Evolutionary conservation across 2,888 invertebrate species (phyloP).

Genomic region (Pharmacophagus antenor): DNA sequence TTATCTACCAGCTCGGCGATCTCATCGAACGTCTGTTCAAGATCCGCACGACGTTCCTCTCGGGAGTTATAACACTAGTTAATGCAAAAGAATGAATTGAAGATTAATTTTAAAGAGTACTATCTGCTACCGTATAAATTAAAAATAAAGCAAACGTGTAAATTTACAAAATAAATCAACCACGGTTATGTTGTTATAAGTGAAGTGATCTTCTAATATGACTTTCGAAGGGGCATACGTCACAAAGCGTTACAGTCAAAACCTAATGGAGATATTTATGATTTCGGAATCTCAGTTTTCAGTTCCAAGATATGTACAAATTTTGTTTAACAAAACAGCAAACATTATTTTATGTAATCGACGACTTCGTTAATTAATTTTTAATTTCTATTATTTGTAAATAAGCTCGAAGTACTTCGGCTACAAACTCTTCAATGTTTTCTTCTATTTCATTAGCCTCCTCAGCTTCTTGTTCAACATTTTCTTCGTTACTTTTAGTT

Average conservation of each 20-base stretch:
- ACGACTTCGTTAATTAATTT: not conserved
- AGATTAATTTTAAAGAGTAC: not conserved
- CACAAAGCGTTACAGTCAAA: no score
- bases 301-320: no score
- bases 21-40: conserved; percentile 54
- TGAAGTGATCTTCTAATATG: no score
- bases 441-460: conserved; percentile 17
- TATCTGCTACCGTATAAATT: not conserved
- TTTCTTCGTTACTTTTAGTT: conserved; percentile 29
- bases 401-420: conserved; percentile 45
- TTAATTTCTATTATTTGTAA: not conserved
- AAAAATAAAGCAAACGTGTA: no score
- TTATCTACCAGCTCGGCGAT: conserved; percentile 53
- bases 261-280: no score
- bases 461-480: conserved; percentile 32
- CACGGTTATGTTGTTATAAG: no score
- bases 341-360: not conserved
- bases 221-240: no score
- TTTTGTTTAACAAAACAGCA: not conserved
- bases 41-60: conserved; percentile 45
- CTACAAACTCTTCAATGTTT: conserved; percentile 41
- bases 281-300: no score
- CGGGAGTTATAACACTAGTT: conserved; percentile 44
- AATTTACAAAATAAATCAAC: no score
- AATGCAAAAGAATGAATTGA: not conserved